Base-by-base conservation (phyloP, 2,113 vertebrate species). In the Geococcyx californianus region DNA sequence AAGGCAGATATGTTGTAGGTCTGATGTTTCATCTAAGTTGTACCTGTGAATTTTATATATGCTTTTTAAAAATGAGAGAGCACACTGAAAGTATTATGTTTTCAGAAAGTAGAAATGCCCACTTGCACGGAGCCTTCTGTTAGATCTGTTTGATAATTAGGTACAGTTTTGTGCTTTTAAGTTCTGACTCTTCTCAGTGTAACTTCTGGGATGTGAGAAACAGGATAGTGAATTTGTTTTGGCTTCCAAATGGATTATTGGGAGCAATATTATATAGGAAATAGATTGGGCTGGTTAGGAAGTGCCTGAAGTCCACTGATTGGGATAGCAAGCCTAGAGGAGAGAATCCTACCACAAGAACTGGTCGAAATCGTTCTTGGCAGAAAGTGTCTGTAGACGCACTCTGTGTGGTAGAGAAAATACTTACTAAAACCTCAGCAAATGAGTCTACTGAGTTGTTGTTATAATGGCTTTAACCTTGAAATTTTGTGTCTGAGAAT, bases 391-490 rank as follows among this genome's bases (percentile, higher is more conserved):
- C 45, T 74, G 11, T 59, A 62, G 55, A 24, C 3, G 4, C 1
- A 1, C 42, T 63, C n/a, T 44, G 15, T 70, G 6, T 20, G 18
- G 21, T 18, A 28, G 47, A 58, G 77, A 91, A 91, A 52, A 20
- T 38, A 56, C 44, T 34, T 44, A 36, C 11, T 47, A 58, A 81
- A 91, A 55, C 24, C 23, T 89, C 72, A 77, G 44, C 24, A 44
- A 74, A 90, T 23, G 20, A 52, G 58, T 77, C n/a, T 68, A 16
- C 33, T 11, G 67, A 68, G 29, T 51, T 89, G 28, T 68, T 89
- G 5, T 49, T 91, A 23, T 56, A 77, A 66, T 59, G 54, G 40
- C 58, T 96, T 78, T 94, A 91, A 95, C 94, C 93, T 97, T 95
- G 83, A 96, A 85, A 73, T 89, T 85, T 64, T 11, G 9, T 84